These are phyloP conservation scores for Pasiphila rectangulata DNA, from an alignment of 2,888 invertebrate genomes.

Conservation along the genomic window DNA sequence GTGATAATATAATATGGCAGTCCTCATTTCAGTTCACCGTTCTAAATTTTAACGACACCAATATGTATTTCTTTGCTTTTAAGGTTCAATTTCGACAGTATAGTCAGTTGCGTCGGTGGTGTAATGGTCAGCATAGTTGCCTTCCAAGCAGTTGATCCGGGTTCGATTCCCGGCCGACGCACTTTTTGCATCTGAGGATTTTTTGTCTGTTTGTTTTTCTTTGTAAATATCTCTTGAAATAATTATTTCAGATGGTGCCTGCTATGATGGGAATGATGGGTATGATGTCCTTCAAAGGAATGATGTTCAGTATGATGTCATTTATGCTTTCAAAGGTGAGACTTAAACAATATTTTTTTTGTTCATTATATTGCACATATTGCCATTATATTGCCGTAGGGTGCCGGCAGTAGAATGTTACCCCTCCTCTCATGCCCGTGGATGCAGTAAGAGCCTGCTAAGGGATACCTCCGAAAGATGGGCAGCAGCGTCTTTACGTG, in stretches of 20 bases:
- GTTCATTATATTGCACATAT: no score
- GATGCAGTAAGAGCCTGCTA: no score
- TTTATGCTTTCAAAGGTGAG: slow-evolving; percentile 81
- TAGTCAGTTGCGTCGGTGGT: slow-evolving; percentile 67
- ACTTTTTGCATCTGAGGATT: slow-evolving; percentile 41
- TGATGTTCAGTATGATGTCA: slow-evolving; percentile 83
- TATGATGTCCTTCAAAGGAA: slow-evolving; percentile 81
- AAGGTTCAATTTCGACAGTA: background rate
- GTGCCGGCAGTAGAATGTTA: no score
- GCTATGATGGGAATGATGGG: slow-evolving; percentile 82
- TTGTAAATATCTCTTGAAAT: background rate
- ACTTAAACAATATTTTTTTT: slow-evolving; percentile 1
- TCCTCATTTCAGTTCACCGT: no score
- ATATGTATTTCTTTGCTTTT: no score
- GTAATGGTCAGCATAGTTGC: slow-evolving; percentile 82
- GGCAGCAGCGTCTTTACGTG: no score
- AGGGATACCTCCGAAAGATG: no score
- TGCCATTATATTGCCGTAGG: no score
- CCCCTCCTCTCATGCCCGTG: no score
- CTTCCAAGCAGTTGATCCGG: slow-evolving; percentile 81
- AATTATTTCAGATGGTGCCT: slow-evolving; percentile 62
- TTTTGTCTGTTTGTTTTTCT: background rate
- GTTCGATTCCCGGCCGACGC: slow-evolving; percentile 81
- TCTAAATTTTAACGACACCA: no score
- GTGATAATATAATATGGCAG: no score